Base-by-base conservation (phyloP, 2,888 invertebrate genomes). In the Dorcus hopei region DNA sequence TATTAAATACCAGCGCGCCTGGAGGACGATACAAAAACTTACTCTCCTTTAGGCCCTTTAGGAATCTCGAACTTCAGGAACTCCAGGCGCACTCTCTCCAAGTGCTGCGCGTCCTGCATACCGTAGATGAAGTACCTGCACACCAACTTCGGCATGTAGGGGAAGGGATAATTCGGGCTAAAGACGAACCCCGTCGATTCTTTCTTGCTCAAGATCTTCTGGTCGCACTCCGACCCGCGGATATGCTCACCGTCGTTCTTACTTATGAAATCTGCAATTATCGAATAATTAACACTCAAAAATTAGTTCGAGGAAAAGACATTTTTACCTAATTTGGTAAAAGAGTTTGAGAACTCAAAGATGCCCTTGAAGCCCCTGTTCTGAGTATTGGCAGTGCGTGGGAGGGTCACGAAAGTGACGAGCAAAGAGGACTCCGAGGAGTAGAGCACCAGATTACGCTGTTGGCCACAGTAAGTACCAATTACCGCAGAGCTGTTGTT, bases 71-170 rank as follows among this genome's bases (percentile, higher is more conserved):
- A 95, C 77, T 88, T 87, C 65, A 87, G 84, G 79, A 97, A 97
- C 74, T 91, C 89, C 69, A 97, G 83, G 67, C 90, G 87, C 64
- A 97, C 96, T 74, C 96, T 87, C 80, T 98, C 97, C 77, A 97
- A 86, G 81, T 96, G 91, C 79, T 97, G 95, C 64, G 91, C 89
- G 82, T 98, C 97, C 82, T 97, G 95, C 87, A 98, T 91, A 72
- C 97, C 97, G 80, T 97, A 97, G 80, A 98, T 91, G 84, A 95
- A 97, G 84, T 97, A 97, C 80, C 94, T 91, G 83, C 97, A 98
- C 70, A 96, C 95, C 78, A 95, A 90, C 83, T 97, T 95, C 72
- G 91, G 91, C 81, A 95, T 92, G 84, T 96, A 97, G 66, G 91
- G 93, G 82, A 87, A 93, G 75, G 97, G 97, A 83, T 92, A 97